phyloP scores from a whole-genome alignment of 2,113 vertebrate genomes.

The Plecotus auritus region DNA sequence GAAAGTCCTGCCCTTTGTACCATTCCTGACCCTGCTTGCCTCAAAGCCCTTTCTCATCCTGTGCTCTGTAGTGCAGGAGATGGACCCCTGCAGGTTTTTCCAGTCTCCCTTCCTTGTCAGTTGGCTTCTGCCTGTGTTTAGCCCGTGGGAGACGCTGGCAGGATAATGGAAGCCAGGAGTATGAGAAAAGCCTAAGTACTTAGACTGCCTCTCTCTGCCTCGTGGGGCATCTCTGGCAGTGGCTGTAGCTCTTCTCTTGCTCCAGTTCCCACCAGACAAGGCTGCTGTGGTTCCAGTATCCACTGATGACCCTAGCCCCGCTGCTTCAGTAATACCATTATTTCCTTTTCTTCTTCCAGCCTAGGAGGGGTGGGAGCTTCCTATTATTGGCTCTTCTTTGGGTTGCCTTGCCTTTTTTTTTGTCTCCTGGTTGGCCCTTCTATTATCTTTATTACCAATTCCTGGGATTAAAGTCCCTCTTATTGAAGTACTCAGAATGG shows the following conservation, averaged over 20 bases:
- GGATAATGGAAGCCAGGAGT: neutral
- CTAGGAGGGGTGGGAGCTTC: neutral
- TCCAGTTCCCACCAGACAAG: neutral
- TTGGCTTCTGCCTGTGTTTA: neutral
- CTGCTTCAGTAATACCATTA: neutral
- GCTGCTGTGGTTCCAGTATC: neutral
- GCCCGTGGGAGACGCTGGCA: neutral
- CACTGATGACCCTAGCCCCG: neutral
- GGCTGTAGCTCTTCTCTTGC: neutral
- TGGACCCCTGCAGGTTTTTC: neutral
- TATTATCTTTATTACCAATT: conserved; percentile 6
- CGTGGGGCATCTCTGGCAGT: neutral
- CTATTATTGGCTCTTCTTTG: neutral
- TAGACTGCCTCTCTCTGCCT: neutral
- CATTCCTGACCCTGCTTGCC: neutral
- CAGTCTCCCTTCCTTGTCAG: neutral
- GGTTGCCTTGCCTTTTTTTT: neutral
- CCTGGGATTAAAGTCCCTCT: conserved; percentile 5
- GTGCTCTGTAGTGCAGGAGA: neutral
- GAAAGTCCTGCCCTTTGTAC: neutral
- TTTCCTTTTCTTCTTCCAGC: neutral
- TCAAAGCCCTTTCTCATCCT: neutral
- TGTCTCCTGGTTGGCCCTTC: neutral
- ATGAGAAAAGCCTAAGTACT: neutral
- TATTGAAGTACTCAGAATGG: conserved; percentile 5